Evolutionary conservation across 2,113 vertebrate genomes (phyloP), one percentile per base, ranked within the genome.

Genomic region (Pristiophorus japonicus): DNA sequence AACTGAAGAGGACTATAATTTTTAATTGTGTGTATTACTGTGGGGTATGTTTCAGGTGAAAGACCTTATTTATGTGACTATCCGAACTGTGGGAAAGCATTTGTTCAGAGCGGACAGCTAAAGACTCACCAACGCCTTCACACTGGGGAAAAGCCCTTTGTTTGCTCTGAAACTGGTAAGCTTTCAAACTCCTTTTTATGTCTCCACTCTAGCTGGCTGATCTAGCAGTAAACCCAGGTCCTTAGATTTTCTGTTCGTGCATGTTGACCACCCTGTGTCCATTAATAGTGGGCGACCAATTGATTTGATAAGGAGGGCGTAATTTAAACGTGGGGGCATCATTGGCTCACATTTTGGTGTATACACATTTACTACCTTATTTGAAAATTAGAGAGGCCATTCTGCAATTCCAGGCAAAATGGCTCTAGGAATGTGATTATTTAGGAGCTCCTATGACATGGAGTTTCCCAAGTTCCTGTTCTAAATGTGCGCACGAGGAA

Each of bases 121-220:
- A 99, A 99, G 97, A 99, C 99, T 30, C 99, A 99, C 96, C 99
- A 99, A 97, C 98, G 99, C 45, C 98, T 99, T 94, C 99, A 99
- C 96, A 99, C 99, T 0, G 99, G 99, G 96, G 99, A 99, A 96
- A 99, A 99, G 95, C 99, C 99, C 84, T 99, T 99, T 11, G 98
- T 99, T 96, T 99, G 99, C 97, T 99, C 99, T 2, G 99, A 99
- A 97, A 99, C 98, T 96, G 99, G 99, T 99, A 96, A 96, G 91
- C 27, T 70, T 16, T 59, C 59, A 88, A 62, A 87, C 11, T 87
- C 24, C 22, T 70, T 47, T 81, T 42, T 38, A 34, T 70, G 16
- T 63, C 20, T 93, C 16, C 22, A 42, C 11, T 20, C 1, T 27
- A 22, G 16, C 22, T 7, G 24, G 34, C 85, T 88, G 30, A 45